These are phyloP conservation scores for Meloidogyne chitwoodi DNA, from an alignment of 1,140 invertebrate genomes.

Conservation along the genomic window DNA sequence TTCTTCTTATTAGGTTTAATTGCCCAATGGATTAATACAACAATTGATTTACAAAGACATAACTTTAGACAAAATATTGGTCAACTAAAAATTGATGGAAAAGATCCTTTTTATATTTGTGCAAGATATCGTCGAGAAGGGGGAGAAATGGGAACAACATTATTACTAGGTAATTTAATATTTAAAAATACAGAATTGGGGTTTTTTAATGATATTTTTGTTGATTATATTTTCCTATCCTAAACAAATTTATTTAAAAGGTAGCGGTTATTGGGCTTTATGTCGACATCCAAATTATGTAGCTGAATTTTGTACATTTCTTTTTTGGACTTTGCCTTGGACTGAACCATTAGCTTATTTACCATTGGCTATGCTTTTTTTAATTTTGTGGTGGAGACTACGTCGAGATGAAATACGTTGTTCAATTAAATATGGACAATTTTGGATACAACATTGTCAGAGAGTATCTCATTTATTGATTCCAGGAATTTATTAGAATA, in stretches of 20 bases:
- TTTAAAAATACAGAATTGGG: no score
- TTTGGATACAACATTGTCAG: slow-evolving; percentile 43
- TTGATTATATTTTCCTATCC: no score
- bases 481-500: slow-evolving; percentile 33
- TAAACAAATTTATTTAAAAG: slow-evolving; percentile 21
- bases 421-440: slow-evolving; percentile 31
- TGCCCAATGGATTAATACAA: slow-evolving; percentile 30
- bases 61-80: slow-evolving; percentile 35
- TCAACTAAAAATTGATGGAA: slow-evolving; percentile 35
- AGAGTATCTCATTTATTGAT: slow-evolving; percentile 39
- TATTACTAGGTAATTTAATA: slow-evolving; percentile 29
- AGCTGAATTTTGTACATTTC: slow-evolving; percentile 29
- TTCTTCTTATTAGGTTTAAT: slow-evolving; percentile 34
- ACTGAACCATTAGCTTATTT: slow-evolving; percentile 17
- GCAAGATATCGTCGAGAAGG: slow-evolving; percentile 39
- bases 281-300: slow-evolving; percentile 43
- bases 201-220: no score
- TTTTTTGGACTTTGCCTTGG: slow-evolving; percentile 32
- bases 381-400: slow-evolving; percentile 22
- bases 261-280: slow-evolving; percentile 37
- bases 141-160: slow-evolving; percentile 31
- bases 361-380: slow-evolving; percentile 24
- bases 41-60: slow-evolving; percentile 33
- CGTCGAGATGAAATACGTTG: slow-evolving; percentile 38
- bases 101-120: slow-evolving; percentile 43